These are phyloP conservation scores for Keiferia lycopersicella DNA, from an alignment of 2,888 invertebrate genomes.

Conservation along the genomic window DNA sequence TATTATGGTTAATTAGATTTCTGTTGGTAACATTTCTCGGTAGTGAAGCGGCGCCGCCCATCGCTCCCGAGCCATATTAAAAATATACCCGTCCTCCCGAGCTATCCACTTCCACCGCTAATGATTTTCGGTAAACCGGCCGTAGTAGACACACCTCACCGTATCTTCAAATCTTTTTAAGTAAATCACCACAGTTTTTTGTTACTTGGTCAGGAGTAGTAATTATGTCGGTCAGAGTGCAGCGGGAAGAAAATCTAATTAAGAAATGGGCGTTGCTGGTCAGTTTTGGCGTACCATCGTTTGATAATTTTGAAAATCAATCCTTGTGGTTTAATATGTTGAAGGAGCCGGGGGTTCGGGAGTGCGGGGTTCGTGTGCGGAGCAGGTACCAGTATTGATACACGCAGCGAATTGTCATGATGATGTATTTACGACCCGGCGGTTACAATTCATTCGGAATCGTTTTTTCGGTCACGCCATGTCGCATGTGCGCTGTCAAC, in stretches of 20 bases:
- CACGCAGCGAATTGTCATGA: conserved; percentile 66
- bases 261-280: conserved; percentile 69
- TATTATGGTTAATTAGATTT: conserved; percentile 81
- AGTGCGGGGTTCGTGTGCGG: conserved; percentile 38
- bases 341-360: conserved; percentile 35
- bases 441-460: conserved; percentile 71
- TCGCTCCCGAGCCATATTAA: conserved; percentile 78
- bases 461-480: conserved; percentile 79
- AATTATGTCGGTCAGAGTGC: conserved; percentile 81
- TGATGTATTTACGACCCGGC: conserved; percentile 71
- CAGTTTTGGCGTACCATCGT: conserved; percentile 59
- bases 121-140: conserved; percentile 81
- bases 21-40: conserved; percentile 81
- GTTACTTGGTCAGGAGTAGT: conserved; percentile 75
- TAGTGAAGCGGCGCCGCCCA: conserved; percentile 77
- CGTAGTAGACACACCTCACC: conserved; percentile 70
- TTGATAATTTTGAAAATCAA: conserved; percentile 55
- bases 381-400: conserved; percentile 51
- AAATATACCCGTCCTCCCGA: conserved; percentile 75
- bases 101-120: conserved; percentile 74
- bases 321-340: not conserved
- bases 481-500: conserved; percentile 72
- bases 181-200: conserved; percentile 77
- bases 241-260: conserved; percentile 78
- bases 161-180: conserved; percentile 74